Percentiles rank a stretch among this genome's conserved stretches.
phyloP scores from a whole-genome alignment of 2,888 invertebrate genomes.

The Hecatera dysodea region DNA sequence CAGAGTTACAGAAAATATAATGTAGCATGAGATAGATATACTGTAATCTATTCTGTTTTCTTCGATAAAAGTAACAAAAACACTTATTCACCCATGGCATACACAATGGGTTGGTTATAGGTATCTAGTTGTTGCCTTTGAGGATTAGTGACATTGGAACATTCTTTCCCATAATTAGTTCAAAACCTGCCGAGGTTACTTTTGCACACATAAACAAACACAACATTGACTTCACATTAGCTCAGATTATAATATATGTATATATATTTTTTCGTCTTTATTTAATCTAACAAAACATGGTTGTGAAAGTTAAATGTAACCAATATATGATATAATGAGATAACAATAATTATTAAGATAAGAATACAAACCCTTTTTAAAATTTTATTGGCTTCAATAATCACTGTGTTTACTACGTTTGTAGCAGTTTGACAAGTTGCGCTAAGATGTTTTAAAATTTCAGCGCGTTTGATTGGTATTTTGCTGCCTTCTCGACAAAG shows the following conservation, averaged over 20 bases:
- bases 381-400: slow-evolving; percentile 77
- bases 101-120: too few relatives aligned
- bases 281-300: too few relatives aligned
- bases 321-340: too few relatives aligned
- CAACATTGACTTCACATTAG: background rate
- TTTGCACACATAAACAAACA: background rate
- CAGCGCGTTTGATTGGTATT: slow-evolving; percentile 81
- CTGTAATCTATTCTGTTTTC: background rate
- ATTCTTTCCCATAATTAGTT: too few relatives aligned
- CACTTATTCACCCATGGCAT: too few relatives aligned
- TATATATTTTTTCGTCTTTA: too few relatives aligned
- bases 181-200: background rate
- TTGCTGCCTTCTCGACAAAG: slow-evolving; percentile 84
- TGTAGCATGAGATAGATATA: background rate
- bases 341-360: too few relatives aligned
- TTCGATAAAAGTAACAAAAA: too few relatives aligned
- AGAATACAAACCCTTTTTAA: slow-evolving; percentile 76
- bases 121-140: too few relatives aligned
- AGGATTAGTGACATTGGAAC: background rate
- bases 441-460: slow-evolving; percentile 80
- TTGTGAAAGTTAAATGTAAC: too few relatives aligned
- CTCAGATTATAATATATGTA: too few relatives aligned
- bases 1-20: slow-evolving; percentile 24
- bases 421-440: slow-evolving; percentile 72
- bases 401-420: slow-evolving; percentile 72